Conservation (phyloP, 2,888 invertebrate genomes). For the Anarsia innoxiella region DNA sequence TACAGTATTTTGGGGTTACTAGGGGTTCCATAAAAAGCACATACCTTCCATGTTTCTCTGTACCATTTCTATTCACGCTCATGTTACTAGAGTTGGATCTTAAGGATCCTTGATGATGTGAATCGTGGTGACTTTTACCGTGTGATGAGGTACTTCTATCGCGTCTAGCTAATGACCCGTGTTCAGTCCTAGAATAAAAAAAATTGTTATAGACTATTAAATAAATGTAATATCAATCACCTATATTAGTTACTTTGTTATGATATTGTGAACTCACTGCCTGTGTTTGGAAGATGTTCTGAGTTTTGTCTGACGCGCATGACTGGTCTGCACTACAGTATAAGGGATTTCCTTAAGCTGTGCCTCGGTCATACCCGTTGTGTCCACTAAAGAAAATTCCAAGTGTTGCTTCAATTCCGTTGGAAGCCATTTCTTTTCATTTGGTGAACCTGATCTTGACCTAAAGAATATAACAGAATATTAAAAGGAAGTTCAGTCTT, state of each 20-base stretch:
- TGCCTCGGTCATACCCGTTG: conserved; percentile 90
- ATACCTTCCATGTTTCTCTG: conserved; percentile 66
- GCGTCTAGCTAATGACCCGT: conserved; percentile 59
- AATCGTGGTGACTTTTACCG: conserved; percentile 49
- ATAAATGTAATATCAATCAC: too few relatives aligned
- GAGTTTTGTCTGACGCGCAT: conserved; percentile 76
- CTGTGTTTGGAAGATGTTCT: conserved; percentile 60
- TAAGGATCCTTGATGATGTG: conserved; percentile 70
- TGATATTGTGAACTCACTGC: conserved; percentile 51
- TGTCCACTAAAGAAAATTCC: conserved; percentile 91
- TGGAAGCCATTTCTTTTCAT: conserved; percentile 82
- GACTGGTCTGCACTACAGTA: conserved; percentile 86
- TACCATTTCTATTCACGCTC: conserved; percentile 69
- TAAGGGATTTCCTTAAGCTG: conserved; percentile 92
- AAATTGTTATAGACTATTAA: conserved; percentile 9
- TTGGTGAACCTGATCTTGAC: conserved; percentile 81
- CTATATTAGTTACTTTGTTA: too few relatives aligned
- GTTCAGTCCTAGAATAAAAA: conserved; percentile 42
- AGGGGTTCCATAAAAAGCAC: too few relatives aligned
- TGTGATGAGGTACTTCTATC: conserved; percentile 56
- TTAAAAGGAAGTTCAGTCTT: neutral
- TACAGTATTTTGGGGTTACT: too few relatives aligned
- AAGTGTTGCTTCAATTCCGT: conserved; percentile 89
- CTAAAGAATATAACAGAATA: too few relatives aligned
- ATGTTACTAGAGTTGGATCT: conserved; percentile 76